Percentiles rank a stretch among this genome's conserved stretches.
These are phyloP conservation scores for Stichopus horrens DNA, from an alignment of 53 echinoderm and acorn worm species.

Conservation along the genomic window DNA sequence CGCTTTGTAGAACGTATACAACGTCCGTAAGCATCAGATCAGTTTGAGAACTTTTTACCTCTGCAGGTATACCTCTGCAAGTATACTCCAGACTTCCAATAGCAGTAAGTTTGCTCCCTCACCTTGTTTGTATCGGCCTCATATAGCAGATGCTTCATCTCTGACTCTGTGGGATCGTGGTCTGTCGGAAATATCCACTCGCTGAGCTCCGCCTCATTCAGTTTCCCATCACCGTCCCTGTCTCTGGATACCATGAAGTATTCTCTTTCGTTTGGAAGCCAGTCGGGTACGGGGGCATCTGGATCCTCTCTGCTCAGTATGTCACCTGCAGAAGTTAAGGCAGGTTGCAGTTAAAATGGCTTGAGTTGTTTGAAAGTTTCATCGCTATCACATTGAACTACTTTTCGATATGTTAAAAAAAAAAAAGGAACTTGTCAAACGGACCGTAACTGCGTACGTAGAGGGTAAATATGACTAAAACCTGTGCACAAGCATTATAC, in stretches of 20 bases:
- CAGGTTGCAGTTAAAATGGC: not conserved
- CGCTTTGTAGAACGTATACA: no score
- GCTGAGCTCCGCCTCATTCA: slow-evolving; percentile 69
- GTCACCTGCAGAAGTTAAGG: not conserved
- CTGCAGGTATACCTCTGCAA: no score
- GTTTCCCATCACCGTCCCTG: slow-evolving; percentile 73
- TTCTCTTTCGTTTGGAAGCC: slow-evolving; percentile 76
- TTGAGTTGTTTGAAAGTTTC: no score
- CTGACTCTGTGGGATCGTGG: slow-evolving; percentile 81
- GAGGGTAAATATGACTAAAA: no score
- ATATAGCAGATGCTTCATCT: slow-evolving; percentile 85
- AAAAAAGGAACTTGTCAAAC: no score
- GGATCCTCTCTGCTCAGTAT: slow-evolving; percentile 23
- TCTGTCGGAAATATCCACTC: slow-evolving; percentile 90
- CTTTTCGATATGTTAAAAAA: no score
- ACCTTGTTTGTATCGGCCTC: slow-evolving; percentile 82
- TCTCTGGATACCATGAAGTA: slow-evolving; percentile 79
- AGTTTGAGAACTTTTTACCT: no score
- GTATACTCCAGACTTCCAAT: no score
- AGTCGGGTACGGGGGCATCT: slow-evolving; percentile 68
- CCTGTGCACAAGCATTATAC: no score
- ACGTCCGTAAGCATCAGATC: no score
- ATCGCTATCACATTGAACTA: no score
- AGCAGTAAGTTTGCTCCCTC: not conserved
- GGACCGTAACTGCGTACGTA: no score